Conservation (phyloP, 2,888 invertebrate species). For the Drosophila merina region DNA sequence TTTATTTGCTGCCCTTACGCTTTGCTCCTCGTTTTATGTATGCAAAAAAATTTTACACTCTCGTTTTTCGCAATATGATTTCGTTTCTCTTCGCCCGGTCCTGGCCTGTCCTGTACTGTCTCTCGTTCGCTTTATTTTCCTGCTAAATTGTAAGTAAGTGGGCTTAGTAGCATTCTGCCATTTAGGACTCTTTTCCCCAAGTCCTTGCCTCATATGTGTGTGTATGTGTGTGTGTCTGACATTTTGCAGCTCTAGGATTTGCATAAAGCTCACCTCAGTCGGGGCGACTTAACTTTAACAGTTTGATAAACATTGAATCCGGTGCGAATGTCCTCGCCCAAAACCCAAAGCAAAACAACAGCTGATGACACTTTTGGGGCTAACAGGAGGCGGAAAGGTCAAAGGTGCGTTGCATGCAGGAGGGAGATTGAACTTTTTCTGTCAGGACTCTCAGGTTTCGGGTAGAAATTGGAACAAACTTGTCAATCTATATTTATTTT, state of each 20-base stretch:
- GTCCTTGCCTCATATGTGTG: background rate
- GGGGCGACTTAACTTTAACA: slow-evolving; percentile 60
- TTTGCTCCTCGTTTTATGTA: slow-evolving; percentile 65
- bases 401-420: slow-evolving; percentile 47
- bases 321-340: slow-evolving; percentile 13
- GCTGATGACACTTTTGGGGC: slow-evolving; percentile 24
- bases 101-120: slow-evolving; percentile 11
- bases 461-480: too few relatives aligned
- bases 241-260: slow-evolving; percentile 63
- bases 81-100: slow-evolving; percentile 43
- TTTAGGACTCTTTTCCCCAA: slow-evolving; percentile 50
- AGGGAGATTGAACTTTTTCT: background rate
- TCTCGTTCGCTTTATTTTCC: slow-evolving; percentile 37
- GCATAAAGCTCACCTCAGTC: slow-evolving; percentile 69
- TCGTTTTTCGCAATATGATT: slow-evolving; percentile 69
- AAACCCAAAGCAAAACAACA: slow-evolving; percentile 16
- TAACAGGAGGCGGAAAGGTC: slow-evolving; percentile 50
- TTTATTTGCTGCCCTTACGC: slow-evolving; percentile 34
- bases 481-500: too few relatives aligned
- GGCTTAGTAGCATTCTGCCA: slow-evolving; percentile 75
- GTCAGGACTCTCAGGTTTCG: too few relatives aligned
- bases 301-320: slow-evolving; percentile 61
- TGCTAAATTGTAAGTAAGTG: slow-evolving; percentile 79
- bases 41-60: slow-evolving; percentile 77
- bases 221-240: slow-evolving; percentile 42